Evolutionary conservation across 2,888 invertebrate genomes (phyloP), one percentile per base, ranked within the genome.

Genomic region (Ditula angustiorana): DNA sequence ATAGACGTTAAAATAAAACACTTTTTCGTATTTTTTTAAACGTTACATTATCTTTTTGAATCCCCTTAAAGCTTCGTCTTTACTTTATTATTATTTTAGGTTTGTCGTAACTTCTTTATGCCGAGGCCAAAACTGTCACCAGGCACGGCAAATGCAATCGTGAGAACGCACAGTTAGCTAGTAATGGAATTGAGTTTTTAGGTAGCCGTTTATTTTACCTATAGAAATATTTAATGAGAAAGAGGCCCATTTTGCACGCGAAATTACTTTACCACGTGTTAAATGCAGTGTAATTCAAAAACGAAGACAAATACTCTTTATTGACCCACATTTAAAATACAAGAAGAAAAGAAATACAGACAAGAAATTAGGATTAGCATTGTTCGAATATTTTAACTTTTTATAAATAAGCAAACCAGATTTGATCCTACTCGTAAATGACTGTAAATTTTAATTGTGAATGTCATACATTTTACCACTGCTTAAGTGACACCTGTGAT

Each of bases 81-180:
- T 16, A 16, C 16, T 16, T 28, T 49, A 28, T 13, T 13, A 16
- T 41, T 30, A 19, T 26, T 10, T 33, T 56, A 23, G 28, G 26
- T 16, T 28, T 24, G 16, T 26, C 11, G 33, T 41, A 19, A 61
- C 53, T 55, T 33, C 52, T 60, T 60, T 61, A 28, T 61, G 10
- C 35, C 13, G 28, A 49, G 24, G 13, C 44, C 24, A 24, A 57
- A 63, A 63, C 35, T 63, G 63, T 58, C 50, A 33, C 57, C 23
- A 26, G 26, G 30, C 63, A 58, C 63, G 57, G 57, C 30, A 53
- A 26, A 41, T 63, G 57, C 63, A 63, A 35, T 58, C 57, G 59
- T 58, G 57, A 44, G 41, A 44, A 63, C 63, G 57, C 50, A 58
- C 63, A 11, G 63, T 58, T 58, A 58, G 41, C 3, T 10, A 41